Percentiles rank a stretch among this genome's conserved stretches.
Evolutionary conservation across 2,888 invertebrate genomes (phyloP).

Genomic region (Lasiommata megera): DNA sequence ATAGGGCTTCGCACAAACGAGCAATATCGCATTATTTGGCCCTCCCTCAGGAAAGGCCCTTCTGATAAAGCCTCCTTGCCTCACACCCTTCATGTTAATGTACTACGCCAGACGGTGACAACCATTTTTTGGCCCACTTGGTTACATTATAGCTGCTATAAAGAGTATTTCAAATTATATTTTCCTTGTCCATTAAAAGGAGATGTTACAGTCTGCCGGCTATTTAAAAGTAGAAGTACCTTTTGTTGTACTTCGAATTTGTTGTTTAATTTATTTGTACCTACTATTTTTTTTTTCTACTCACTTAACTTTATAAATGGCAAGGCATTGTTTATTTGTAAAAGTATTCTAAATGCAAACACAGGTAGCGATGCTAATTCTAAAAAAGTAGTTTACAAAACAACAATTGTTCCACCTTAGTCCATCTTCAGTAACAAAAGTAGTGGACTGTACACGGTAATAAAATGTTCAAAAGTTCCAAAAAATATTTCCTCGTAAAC

Average conservation of each 20-base stretch:
- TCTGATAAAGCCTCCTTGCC: slow-evolving; percentile 78
- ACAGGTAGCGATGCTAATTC: slow-evolving; percentile 62
- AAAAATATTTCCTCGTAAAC: slow-evolving; percentile 78
- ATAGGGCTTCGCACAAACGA: slow-evolving; percentile 81
- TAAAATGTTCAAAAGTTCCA: slow-evolving; percentile 78
- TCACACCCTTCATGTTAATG: slow-evolving; percentile 80
- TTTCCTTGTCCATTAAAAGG: slow-evolving; percentile 77
- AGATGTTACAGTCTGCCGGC: slow-evolving; percentile 60
- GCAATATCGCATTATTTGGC: slow-evolving; percentile 81
- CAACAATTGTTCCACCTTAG: slow-evolving; percentile 59
- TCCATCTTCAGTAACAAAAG: slow-evolving; percentile 57
- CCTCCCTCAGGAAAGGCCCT: slow-evolving; percentile 81
- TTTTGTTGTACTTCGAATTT: slow-evolving; percentile 43
- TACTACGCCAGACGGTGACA: slow-evolving; percentile 80
- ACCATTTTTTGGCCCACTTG: slow-evolving; percentile 81
- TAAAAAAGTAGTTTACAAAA: slow-evolving; percentile 58
- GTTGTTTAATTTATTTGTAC: slow-evolving; percentile 29
- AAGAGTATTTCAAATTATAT: slow-evolving; percentile 81
- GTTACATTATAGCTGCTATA: slow-evolving; percentile 77
- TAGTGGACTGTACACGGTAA: slow-evolving; percentile 68
- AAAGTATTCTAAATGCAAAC: slow-evolving; percentile 37
- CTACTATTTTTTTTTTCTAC: slow-evolving; percentile 27
- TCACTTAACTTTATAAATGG: slow-evolving; percentile 34
- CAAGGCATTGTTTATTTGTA: slow-evolving; percentile 39
- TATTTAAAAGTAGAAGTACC: slow-evolving; percentile 49